A percentile compares a stretch with the other conserved stretches of the same genome.
These are phyloP conservation scores for Psephotus haematonotus DNA, from an alignment of 2,113 vertebrate species.

Conservation along the genomic window DNA sequence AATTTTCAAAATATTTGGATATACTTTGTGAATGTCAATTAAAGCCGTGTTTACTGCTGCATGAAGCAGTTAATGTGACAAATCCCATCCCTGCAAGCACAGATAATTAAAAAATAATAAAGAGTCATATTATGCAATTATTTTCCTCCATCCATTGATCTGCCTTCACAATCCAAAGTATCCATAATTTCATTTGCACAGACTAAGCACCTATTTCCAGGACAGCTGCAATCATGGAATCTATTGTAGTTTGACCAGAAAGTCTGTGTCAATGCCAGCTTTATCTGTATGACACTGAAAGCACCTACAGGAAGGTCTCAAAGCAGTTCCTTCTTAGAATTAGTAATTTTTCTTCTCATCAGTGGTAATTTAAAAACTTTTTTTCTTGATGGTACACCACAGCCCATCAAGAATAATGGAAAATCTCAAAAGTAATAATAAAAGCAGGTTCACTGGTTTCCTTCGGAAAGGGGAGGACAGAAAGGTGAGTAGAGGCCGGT, in stretches of 20 bases:
- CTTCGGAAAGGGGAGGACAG: neutral
- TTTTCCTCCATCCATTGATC: neutral
- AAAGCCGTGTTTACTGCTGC: neutral
- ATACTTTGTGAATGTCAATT: neutral
- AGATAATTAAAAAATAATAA: neutral
- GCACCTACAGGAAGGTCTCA: slow-evolving; percentile 20
- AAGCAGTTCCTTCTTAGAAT: slow-evolving; percentile 39
- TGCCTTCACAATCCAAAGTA: slow-evolving; percentile 7
- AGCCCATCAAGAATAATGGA: slow-evolving; percentile 37
- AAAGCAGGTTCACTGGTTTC: neutral
- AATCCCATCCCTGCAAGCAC: neutral
- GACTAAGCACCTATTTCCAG: neutral
- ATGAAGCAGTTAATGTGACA: neutral
- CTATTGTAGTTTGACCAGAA: slow-evolving; percentile 28
- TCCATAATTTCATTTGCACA: slow-evolving; percentile 6
- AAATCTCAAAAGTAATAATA: slow-evolving; percentile 34
- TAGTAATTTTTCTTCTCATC: slow-evolving; percentile 44
- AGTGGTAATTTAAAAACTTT: slow-evolving; percentile 35
- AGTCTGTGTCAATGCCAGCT: neutral
- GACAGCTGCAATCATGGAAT: neutral
- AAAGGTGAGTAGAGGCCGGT: neutral
- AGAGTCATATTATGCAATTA: slow-evolving; percentile 24
- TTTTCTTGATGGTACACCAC: slow-evolving; percentile 30
- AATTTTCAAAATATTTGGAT: neutral
- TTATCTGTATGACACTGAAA: slow-evolving; percentile 12